phyloP scores from a whole-genome alignment of 2,113 vertebrate genomes.

The Elaphurus davidianus region DNA sequence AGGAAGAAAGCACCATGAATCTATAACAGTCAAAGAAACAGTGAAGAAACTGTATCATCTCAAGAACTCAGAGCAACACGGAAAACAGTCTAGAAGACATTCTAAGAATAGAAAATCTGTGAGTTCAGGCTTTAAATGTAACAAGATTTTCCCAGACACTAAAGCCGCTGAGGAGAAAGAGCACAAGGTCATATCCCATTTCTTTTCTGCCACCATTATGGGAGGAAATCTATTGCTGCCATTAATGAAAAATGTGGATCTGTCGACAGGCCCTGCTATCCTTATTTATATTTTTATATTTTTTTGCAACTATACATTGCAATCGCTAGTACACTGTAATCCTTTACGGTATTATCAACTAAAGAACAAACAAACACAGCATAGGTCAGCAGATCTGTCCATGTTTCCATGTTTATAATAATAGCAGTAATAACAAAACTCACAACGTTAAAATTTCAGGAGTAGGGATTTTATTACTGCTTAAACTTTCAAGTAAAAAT shows the following conservation, averaged over 20 bases:
- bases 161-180: background rate
- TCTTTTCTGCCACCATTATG: background rate
- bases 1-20: background rate
- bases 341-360: conserved; percentile 75
- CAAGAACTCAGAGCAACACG: background rate
- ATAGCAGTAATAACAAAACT: background rate
- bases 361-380: conserved; percentile 74
- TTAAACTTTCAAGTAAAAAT: background rate
- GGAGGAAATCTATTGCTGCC: background rate
- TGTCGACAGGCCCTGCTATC: background rate
- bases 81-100: background rate
- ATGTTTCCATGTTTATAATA: background rate
- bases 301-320: conserved; percentile 79
- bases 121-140: background rate
- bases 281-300: conserved; percentile 77
- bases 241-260: background rate
- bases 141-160: background rate
- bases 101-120: background rate
- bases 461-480: background rate
- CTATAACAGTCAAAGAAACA: background rate
- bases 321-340: conserved; percentile 79
- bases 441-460: background rate
- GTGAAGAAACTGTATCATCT: background rate
- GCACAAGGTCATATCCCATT: background rate
- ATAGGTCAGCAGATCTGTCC: conserved; percentile 49